phyloP scores from a whole-genome alignment of 2,113 vertebrate genomes.

The Spea bombifrons region DNA sequence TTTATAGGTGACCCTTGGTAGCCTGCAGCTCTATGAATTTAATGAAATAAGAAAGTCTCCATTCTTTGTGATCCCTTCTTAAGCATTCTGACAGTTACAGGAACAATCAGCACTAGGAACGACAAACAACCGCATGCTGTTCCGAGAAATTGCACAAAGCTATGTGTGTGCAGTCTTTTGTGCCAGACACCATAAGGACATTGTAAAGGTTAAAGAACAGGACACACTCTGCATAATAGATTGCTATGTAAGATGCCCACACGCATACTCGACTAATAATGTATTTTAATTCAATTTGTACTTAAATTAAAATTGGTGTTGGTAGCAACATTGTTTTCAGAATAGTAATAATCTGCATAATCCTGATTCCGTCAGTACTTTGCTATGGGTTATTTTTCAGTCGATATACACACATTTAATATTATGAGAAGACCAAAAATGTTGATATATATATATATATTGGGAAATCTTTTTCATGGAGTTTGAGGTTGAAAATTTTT shows the following conservation, averaged over 20 bases:
- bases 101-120: slow-evolving; percentile 20
- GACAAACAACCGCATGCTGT: slow-evolving; percentile 15
- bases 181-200: slow-evolving; percentile 32
- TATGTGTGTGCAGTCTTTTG: slow-evolving; percentile 10
- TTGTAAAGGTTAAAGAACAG: slow-evolving; percentile 36
- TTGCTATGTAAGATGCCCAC: slow-evolving; percentile 34
- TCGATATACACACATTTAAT: background rate
- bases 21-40: slow-evolving; percentile 1
- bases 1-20: slow-evolving; percentile 13
- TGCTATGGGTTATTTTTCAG: background rate
- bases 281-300: slow-evolving; percentile 31
- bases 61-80: background rate
- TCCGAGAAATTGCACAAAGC: slow-evolving; percentile 20
- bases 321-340: slow-evolving; percentile 15
- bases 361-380: background rate
- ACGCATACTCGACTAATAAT: slow-evolving; percentile 8
- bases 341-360: background rate
- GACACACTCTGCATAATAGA: slow-evolving; percentile 25
- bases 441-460: no score
- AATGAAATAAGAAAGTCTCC: slow-evolving; percentile 19
- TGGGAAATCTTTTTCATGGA: no score
- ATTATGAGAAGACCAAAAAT: background rate
- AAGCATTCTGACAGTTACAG: slow-evolving; percentile 11
- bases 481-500: no score
- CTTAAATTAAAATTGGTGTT: slow-evolving; percentile 24